Evolutionary conservation across 2,797 vertebrate species (phyloP), one percentile per base, ranked within the genome.

Genomic region (Sebastes goodei): DNA sequence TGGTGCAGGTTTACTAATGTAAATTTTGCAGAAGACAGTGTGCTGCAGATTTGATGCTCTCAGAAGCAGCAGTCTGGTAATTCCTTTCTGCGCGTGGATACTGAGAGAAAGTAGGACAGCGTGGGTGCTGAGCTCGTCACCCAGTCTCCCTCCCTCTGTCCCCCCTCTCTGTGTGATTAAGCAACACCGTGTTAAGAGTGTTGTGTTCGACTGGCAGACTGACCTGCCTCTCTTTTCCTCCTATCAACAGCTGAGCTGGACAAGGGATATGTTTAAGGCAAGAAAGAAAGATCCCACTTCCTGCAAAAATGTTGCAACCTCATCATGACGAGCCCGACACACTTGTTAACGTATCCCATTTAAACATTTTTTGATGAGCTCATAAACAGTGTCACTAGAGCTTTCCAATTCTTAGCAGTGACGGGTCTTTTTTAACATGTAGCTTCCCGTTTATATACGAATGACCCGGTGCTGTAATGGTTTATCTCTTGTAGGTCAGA

Each of bases 81-180:
- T 78, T 81, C 71, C 77, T 87, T 29, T 46, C 25, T 76, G 74
- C 1, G 76, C n/a, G 14, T 86, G 86, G 80, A 87, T 86, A 78
- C 80, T n/a, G 80, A 78, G 64, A 75, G 80, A 91, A 93, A 94
- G 76, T 93, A 93, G 95, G 89, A 86, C 92, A 91, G 89, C 83
- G 88, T 92, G 89, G 91, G 88, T 87, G 89, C 90, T 81, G 70
- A 84, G 80, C 88, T 86, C 75, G 63, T 91, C 92, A 92, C 88
- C 81, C 88, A 82, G 59, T 65, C 84, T 67, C 83, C 75, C 87
- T 78, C 74, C 74, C 69, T 42, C 53, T 29, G 32, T 67, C 56
- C 59, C 52, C 49, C 33, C 82, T 32, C 81, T 68, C 72, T 63
- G 63, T 64, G 78, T 75, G 89, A 91, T 93, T 87, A 90, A 85